Conservation (phyloP, 2,888 invertebrate genomes). For the Hydraecia micacea region DNA sequence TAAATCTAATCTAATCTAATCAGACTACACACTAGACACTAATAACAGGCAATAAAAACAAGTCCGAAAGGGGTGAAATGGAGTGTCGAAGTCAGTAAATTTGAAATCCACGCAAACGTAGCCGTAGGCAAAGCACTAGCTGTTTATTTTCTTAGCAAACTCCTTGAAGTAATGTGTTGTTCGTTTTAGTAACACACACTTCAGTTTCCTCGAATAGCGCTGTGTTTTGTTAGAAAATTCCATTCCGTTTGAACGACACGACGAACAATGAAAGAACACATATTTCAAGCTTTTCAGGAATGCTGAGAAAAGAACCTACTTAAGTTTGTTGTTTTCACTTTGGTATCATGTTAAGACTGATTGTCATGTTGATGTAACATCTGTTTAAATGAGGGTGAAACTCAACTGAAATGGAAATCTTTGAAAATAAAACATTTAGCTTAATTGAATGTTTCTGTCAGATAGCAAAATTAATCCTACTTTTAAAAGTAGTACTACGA, state of each 20-base stretch:
- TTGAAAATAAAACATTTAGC: not conserved
- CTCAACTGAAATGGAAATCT: slow-evolving; percentile 7
- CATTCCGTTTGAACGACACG: slow-evolving; percentile 51
- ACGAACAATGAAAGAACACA: slow-evolving; percentile 48
- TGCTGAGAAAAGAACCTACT: slow-evolving; percentile 40
- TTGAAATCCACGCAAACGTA: not conserved
- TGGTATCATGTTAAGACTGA: slow-evolving; percentile 28
- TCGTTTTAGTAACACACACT: slow-evolving; percentile 39
- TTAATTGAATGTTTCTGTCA: slow-evolving; percentile 1
- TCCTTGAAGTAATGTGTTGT: slow-evolving; percentile 29
- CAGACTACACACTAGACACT: not conserved
- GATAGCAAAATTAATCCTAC: not conserved
- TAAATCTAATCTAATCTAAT: too few relatives aligned
- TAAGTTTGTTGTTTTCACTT: slow-evolving; percentile 48
- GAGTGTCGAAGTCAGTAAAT: not conserved
- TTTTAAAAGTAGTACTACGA: not conserved
- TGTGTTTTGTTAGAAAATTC: slow-evolving; percentile 53
- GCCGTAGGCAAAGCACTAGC: not conserved
- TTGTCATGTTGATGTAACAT: slow-evolving; percentile 38
- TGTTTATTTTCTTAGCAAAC: slow-evolving; percentile 20
- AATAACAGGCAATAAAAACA: not conserved
- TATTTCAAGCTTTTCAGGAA: slow-evolving; percentile 49
- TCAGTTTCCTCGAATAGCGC: slow-evolving; percentile 40
- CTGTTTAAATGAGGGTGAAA: slow-evolving; percentile 14
- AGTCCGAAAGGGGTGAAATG: not conserved